Percentiles rank a stretch among this genome's conserved stretches.
Conservation (phyloP, 2,888 invertebrate genomes). For the Hydriomena furcata region DNA sequence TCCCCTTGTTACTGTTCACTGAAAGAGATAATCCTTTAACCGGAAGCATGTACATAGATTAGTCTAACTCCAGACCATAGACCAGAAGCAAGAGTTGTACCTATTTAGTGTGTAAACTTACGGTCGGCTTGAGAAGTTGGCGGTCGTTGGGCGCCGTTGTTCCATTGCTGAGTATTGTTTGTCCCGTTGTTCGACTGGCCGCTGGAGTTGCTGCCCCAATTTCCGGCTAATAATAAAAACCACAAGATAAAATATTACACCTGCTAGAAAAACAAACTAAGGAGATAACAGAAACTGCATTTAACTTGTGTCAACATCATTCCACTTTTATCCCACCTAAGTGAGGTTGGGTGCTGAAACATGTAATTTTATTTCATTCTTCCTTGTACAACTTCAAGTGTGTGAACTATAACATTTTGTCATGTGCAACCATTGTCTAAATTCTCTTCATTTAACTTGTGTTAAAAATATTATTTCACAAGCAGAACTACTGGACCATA, state of each 20-base stretch:
- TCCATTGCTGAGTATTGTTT: conserved; percentile 81
- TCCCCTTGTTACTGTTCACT: conserved; percentile 81
- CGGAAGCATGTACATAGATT: conserved; percentile 26
- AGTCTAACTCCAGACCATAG: conserved; percentile 16
- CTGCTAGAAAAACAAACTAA: conserved; percentile 12
- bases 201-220: conserved; percentile 77
- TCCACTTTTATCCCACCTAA: too few species aligned
- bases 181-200: conserved; percentile 73
- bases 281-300: background rate
- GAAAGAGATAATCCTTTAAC: conserved; percentile 50
- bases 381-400: too few species aligned
- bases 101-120: conserved; percentile 37
- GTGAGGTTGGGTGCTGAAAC: too few species aligned
- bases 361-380: too few species aligned
- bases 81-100: conserved; percentile 46
- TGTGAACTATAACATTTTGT: too few species aligned
- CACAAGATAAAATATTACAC: conserved; percentile 23
- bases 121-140: conserved; percentile 80
- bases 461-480: too few species aligned
- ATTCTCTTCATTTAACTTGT: too few species aligned
- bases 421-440: too few species aligned
- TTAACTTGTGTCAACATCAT: too few species aligned
- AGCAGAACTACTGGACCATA: too few species aligned
- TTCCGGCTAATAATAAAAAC: conserved; percentile 68
- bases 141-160: conserved; percentile 75